Evolutionary conservation across 2,797 vertebrate species (phyloP), one percentile per base, ranked within the genome.

Genomic region (Cryptoprocta ferox): DNA sequence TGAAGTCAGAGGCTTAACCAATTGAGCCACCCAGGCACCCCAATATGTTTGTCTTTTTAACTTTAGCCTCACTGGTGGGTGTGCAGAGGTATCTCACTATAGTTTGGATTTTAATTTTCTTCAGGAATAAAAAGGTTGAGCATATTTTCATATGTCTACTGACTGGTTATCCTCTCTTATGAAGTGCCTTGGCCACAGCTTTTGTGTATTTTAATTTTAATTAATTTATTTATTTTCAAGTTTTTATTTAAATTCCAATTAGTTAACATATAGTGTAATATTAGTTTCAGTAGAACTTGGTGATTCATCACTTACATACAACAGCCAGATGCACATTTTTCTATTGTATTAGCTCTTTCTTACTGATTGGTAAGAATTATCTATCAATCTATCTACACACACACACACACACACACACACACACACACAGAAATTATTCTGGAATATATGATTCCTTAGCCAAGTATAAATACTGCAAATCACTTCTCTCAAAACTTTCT

Each of bases 41-140:
- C 18, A 19, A 21, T 35, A 70, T 73, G 3, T 53, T 14, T 96
- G 37, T 93, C 39, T 88, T 91, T 93, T 95, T 75, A 37, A 50
- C 76, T 68, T 85, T 79, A 85, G 28, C 28, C 6, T 75, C 75
- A 42, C 39, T 81, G 13, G 28, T 56, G 21, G 10, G 3, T 53
- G 8, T 85, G 30, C 35, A 70, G 12, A 75, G 2, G 5, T 87
- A 93, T 71, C 9, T 68, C 76, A 66, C 12, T 87, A 39, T 48
- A 56, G 4, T 91, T 91, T 89, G 81, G 59, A 83, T 83, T 86
- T 85, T 94, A 10, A 70, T 82, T 76, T 93, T 80, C 48, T 66
- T 73, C 6, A 61, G 81, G 45, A 95, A 89, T 59, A 83, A 75
- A 68, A 45, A 86, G 15, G 6, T 56, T 66, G 26, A 79, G 19